Conservation (phyloP, 2,113 vertebrate species). For the Aphelocoma coerulescens region DNA sequence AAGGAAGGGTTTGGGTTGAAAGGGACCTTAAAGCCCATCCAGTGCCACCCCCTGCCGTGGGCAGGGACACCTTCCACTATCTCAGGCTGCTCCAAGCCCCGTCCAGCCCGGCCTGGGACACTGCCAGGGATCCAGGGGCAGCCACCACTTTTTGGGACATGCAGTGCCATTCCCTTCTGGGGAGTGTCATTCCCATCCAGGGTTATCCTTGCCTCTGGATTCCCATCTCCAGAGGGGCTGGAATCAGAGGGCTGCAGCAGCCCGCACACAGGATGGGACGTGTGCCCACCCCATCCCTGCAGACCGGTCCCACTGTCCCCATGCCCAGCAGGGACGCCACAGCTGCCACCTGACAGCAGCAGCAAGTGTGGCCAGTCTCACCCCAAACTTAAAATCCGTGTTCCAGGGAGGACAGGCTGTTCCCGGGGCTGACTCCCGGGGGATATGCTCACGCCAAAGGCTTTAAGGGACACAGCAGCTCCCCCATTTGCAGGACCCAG, state of each 20-base stretch:
- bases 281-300: neutral
- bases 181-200: neutral
- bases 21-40: neutral
- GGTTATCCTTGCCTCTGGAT: neutral
- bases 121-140: neutral
- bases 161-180: neutral
- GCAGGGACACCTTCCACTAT: neutral
- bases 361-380: fast-evolving
- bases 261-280: no score
- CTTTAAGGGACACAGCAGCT: neutral
- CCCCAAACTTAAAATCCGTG: fast-evolving
- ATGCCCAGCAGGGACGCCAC: neutral
- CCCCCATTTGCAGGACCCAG: fast-evolving
- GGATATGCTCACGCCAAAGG: neutral
- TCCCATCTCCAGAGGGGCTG: neutral
- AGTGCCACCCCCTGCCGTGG: neutral
- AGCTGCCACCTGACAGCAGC: neutral
- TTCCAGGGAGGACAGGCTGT: no score
- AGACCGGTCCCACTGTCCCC: neutral
- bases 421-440: neutral
- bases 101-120: neutral
- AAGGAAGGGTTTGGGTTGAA: neutral
- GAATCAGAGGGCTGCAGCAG: neutral
- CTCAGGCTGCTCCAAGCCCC: neutral
- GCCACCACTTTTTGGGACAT: neutral